Evolutionary conservation across 2,113 vertebrate genomes (phyloP).

Genomic region (Lepidothrix coronata): DNA sequence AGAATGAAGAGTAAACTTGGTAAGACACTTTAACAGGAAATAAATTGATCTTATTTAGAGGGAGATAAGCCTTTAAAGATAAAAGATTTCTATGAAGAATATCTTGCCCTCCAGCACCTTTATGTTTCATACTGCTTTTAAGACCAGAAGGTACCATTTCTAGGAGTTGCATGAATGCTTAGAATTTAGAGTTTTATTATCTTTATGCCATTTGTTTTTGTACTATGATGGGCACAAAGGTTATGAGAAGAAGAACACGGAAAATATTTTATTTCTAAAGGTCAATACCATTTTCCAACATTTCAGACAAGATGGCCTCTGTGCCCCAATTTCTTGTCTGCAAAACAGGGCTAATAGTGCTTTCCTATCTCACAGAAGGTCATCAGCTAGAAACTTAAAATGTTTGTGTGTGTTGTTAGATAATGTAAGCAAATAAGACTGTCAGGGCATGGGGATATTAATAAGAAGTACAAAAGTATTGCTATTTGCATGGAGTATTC

Average conservation of each 20-base stretch:
- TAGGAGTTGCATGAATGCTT: not conserved
- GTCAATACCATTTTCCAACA: not conserved
- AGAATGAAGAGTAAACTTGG: not conserved
- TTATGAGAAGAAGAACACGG: not conserved
- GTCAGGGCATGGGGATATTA: not conserved
- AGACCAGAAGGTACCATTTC: not conserved
- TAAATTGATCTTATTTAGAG: not conserved
- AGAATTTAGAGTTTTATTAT: not conserved
- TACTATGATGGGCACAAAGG: not conserved
- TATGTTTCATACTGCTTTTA: not conserved
- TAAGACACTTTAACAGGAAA: not conserved
- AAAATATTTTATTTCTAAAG: not conserved
- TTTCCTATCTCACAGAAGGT: not conserved
- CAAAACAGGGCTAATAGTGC: not conserved
- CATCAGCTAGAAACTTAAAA: not conserved
- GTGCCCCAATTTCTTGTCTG: not conserved
- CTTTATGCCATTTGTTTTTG: not conserved
- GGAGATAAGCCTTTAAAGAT: not conserved
- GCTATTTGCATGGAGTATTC: not conserved
- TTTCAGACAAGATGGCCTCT: not conserved
- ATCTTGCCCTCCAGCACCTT: accelerated
- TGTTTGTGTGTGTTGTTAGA: not conserved
- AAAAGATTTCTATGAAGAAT: not conserved
- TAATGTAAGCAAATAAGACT: not conserved
- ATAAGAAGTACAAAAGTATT: not conserved